Evolutionary conservation across 2,113 vertebrate species (phyloP).

Genomic region (Alces alces): DNA sequence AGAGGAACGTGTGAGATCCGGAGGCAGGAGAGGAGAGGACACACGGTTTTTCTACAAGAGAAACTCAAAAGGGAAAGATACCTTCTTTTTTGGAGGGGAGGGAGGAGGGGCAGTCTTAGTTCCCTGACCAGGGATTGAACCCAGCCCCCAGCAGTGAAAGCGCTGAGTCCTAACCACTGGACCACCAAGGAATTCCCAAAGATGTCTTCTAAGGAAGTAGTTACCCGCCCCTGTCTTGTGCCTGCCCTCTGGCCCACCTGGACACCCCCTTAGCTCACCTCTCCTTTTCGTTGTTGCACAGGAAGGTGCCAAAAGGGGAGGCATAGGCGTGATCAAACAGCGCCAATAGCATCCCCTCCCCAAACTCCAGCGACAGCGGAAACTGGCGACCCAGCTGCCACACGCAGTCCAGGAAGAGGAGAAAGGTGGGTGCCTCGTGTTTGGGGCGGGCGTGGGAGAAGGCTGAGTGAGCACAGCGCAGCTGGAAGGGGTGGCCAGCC

Average conservation of each 20-base stretch:
- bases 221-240: background rate
- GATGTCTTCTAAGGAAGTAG: background rate
- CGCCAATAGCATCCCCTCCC: slow-evolving; percentile 84
- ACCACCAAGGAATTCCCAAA: background rate
- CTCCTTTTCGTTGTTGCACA: slow-evolving; percentile 88
- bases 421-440: slow-evolving; percentile 86
- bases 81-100: background rate
- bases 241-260: background rate
- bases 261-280: slow-evolving; percentile 67
- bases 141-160: background rate
- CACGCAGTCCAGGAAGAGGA: slow-evolving; percentile 91
- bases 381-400: slow-evolving; percentile 91
- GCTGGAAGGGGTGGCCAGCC: slow-evolving; percentile 90
- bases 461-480: slow-evolving; percentile 84
- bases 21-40: background rate
- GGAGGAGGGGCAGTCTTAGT: background rate
- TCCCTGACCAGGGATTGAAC: background rate
- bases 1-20: background rate
- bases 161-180: background rate
- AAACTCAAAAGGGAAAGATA: background rate
- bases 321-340: slow-evolving; percentile 86
- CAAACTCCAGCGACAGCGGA: slow-evolving; percentile 86
- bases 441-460: slow-evolving; percentile 83
- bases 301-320: slow-evolving; percentile 89
- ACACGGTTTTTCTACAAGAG: background rate